Evolutionary conservation across 2,888 invertebrate species (phyloP).

Genomic region (Diploptera punctata): DNA sequence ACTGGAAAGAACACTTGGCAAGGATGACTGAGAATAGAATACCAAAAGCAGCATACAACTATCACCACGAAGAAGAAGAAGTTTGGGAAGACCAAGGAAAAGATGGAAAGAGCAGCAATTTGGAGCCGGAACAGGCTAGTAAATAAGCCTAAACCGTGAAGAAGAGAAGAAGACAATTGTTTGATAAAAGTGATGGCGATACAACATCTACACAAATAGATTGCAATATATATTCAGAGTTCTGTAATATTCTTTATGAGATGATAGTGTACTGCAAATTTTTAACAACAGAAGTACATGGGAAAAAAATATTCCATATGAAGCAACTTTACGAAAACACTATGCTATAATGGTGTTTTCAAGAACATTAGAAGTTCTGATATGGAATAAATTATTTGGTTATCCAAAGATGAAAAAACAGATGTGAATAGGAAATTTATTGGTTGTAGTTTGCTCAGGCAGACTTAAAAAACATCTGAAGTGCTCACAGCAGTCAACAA

Average conservation of each 20-base stretch:
- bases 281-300: not conserved
- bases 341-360: not conserved
- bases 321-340: not conserved
- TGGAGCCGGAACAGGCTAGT: no score
- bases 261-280: not conserved
- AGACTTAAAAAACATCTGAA: not conserved
- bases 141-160: no score
- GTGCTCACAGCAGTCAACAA: not conserved
- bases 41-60: no score
- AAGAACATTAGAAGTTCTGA: not conserved
- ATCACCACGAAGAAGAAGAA: no score
- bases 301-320: not conserved
- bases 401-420: not conserved
- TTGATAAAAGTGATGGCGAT: not conserved
- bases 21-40: no score
- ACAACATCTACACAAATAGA: not conserved
- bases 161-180: no score
- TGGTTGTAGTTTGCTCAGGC: not conserved
- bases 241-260: not conserved
- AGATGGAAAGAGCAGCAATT: no score
- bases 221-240: not conserved
- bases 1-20: no score
- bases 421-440: not conserved
- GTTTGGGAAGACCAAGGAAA: no score
- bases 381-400: not conserved